Base-by-base conservation (phyloP, 1,140 invertebrate genomes). In the Amyelois transitella region DNA sequence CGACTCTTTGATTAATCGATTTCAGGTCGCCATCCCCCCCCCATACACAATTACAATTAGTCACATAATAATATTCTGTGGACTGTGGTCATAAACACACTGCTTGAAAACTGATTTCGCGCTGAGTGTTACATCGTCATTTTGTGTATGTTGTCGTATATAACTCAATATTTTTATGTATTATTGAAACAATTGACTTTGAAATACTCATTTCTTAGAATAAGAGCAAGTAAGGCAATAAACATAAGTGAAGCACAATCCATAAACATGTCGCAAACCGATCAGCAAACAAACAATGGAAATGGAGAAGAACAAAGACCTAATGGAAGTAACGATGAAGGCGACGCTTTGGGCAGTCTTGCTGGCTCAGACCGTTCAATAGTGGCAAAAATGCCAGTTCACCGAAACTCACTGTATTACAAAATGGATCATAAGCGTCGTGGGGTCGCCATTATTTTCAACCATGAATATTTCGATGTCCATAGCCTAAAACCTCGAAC, bases 391-490 rank as follows among this genome's bases (percentile, higher is more conserved):
- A 93, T 93, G 91, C 91, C 94, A 12, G 91, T 92, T 0, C 89
- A 91, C n/a, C 90, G 91, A 61, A 91, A 94, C 80, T 92, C 92
- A 2, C 84, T 88, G 1, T 92, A 92, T 67, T 98, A 98, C 72
- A 96, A 96, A 64, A 98, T 98, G 96, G 92, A 92, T 73, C 94
- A 98, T 83, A 86, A 90, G 43, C 91, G 93, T 54, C 91, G 96
- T 54, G 97, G 97, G 12, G 77, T 92, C 51, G 96, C 96, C 12
- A 72, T 97, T 0, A 97, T 98, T 62, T 96, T 98, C 64, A 98
- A 98, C 78, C 96, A 98, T 82, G 94, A 96, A 86, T 87, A 90
- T 72, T 96, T 95, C 62, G 91, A 91, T 52, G 82, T 86, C 20
- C 81, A 83, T 48, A 85, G 77, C 43, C 56, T 89, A 28, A 92